Evolutionary conservation across 2,113 vertebrate genomes (phyloP).

Genomic region (Semnopithecus entellus): DNA sequence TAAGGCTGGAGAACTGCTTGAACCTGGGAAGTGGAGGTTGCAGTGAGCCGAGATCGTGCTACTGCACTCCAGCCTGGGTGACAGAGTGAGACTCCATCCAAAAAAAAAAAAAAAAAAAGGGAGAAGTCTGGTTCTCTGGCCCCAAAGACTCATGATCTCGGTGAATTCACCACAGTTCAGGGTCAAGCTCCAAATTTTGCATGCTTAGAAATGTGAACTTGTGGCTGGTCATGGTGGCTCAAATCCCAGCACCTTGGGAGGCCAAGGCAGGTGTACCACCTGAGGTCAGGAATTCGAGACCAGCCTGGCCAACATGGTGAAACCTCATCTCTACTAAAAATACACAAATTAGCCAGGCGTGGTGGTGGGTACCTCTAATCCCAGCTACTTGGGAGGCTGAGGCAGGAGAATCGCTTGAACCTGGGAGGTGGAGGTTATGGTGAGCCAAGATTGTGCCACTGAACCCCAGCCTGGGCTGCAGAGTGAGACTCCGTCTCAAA

Average conservation of each 20-base stretch:
- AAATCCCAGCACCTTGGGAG: not conserved
- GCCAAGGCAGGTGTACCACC: not conserved
- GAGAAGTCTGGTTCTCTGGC: not conserved
- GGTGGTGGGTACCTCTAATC: not conserved
- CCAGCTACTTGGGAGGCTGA: not conserved
- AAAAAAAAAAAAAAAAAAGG: no score
- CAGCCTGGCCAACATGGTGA: not conserved
- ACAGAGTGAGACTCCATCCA: no score
- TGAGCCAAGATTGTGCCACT: not conserved
- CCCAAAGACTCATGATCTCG: not conserved
- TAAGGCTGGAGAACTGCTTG: no score
- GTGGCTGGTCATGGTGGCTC: not conserved
- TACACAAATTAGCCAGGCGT: not conserved
- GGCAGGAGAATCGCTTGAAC: not conserved
- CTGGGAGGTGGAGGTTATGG: not conserved
- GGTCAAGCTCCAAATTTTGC: not conserved
- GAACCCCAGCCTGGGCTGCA: not conserved
- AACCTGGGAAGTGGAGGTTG: no score
- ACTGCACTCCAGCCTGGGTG: no score
- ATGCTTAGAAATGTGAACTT: not conserved
- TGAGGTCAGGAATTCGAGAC: not conserved
- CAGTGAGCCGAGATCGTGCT: no score
- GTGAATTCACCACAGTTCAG: not conserved
- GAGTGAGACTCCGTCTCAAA: not conserved
- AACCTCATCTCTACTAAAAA: not conserved